Evolutionary conservation across 2,113 vertebrate species (phyloP).

Genomic region (Pedetes capensis): DNA sequence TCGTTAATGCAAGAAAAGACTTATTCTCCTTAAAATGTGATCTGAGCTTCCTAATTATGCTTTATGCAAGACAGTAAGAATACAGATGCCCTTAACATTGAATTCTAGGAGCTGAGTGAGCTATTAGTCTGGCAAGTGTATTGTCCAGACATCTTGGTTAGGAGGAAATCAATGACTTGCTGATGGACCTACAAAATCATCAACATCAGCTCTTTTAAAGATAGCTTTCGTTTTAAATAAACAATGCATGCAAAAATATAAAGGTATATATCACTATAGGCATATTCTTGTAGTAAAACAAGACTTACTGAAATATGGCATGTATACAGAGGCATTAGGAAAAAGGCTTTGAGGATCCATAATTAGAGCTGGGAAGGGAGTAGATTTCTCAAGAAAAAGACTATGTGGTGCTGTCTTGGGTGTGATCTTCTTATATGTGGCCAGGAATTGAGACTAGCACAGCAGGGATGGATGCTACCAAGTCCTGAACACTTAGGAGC

Average conservation of each 20-base stretch:
- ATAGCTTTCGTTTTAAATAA: background rate
- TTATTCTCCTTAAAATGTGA: background rate
- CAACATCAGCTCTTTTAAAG: conserved; percentile 2
- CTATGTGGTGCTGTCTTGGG: background rate
- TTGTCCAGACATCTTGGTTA: conserved; percentile 19
- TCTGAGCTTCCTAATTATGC: conserved; percentile 4
- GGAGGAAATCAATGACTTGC: conserved; percentile 8
- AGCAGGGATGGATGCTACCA: background rate
- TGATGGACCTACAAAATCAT: background rate
- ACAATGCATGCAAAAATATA: background rate
- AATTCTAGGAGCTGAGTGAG: conserved; percentile 27
- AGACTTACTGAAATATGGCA: background rate
- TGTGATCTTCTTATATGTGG: background rate
- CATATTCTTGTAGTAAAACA: background rate
- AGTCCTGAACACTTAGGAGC: background rate
- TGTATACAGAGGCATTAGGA: background rate
- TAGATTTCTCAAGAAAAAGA: background rate
- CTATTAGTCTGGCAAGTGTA: background rate
- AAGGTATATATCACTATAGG: background rate
- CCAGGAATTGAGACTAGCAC: background rate
- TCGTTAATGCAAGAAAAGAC: background rate
- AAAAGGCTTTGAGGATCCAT: background rate
- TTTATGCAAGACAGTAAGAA: background rate
- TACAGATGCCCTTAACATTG: background rate
- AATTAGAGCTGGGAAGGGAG: background rate